A percentile compares a stretch with the other conserved stretches of the same genome.
Evolutionary conservation across 92 coral and sea anemone species (phyloP).

Genomic region (Epizoanthus fatuus): DNA sequence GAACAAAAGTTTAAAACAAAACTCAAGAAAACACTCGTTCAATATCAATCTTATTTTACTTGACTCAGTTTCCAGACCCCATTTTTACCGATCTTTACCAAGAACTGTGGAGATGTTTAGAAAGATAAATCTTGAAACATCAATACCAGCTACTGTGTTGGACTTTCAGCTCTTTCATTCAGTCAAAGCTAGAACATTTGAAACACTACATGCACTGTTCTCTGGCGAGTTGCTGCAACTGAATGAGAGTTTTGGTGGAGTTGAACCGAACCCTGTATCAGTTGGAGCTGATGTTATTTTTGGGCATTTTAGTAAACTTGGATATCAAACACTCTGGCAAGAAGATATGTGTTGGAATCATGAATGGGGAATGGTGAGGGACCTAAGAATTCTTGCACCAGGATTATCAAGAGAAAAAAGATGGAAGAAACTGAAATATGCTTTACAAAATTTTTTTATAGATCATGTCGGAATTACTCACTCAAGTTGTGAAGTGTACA

Average conservation of each 20-base stretch:
- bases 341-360: slow-evolving; percentile 77
- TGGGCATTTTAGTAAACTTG: slow-evolving; percentile 59
- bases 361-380: slow-evolving; percentile 60
- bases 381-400: slow-evolving; percentile 47
- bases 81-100: slow-evolving; percentile 88
- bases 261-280: slow-evolving; percentile 38
- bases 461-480: slow-evolving; percentile 76
- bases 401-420: slow-evolving; percentile 26
- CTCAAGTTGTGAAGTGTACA: slow-evolving; percentile 70
- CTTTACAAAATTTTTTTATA: slow-evolving; percentile 50
- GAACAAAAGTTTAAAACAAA: neutral
- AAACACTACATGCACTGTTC: slow-evolving; percentile 50
- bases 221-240: slow-evolving; percentile 41
- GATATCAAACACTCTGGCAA: slow-evolving; percentile 83
- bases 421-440: slow-evolving; percentile 59
- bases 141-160: slow-evolving; percentile 53
- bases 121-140: slow-evolving; percentile 50
- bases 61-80: slow-evolving; percentile 90
- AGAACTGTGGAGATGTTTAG: slow-evolving; percentile 76
- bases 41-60: slow-evolving; percentile 82
- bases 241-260: neutral
- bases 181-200: slow-evolving; percentile 53
- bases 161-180: slow-evolving; percentile 78
- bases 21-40: slow-evolving; percentile 35
- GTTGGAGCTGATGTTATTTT: slow-evolving; percentile 51